A percentile compares a stretch with the other conserved stretches of the same genome.
phyloP scores from a whole-genome alignment of 2,888 invertebrate species.

The Amblyjoppa proteus region DNA sequence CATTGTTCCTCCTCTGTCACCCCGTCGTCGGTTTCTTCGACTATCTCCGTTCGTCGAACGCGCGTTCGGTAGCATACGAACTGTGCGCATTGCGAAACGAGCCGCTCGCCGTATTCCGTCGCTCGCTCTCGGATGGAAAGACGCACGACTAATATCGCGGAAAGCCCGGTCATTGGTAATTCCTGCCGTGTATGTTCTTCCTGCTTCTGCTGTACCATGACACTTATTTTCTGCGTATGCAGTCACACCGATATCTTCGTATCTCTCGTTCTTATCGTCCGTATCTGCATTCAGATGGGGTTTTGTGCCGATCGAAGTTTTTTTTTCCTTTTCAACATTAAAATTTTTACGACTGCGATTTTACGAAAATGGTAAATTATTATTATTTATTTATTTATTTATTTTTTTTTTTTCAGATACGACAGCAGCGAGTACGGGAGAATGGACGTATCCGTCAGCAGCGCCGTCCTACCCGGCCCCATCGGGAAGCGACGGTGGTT shows the following conservation, averaged over 20 bases:
- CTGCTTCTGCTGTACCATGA: not conserved
- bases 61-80: conserved; percentile 9
- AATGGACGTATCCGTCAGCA: conserved; percentile 82
- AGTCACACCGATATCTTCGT: not conserved
- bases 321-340: too few relatives aligned
- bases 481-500: conserved; percentile 80
- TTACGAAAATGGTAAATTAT: too few relatives aligned
- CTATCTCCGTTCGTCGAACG: conserved; percentile 37
- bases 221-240: not conserved
- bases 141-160: conserved; percentile 35
- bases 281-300: not conserved
- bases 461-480: conserved; percentile 82
- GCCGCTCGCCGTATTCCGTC: not conserved
- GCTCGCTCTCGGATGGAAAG: not conserved
- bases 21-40: not conserved
- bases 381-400: not conserved
- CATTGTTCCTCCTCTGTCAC: conserved; percentile 4
- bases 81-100: conserved; percentile 53
- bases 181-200: conserved; percentile 23
- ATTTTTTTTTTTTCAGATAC: conserved; percentile 76
- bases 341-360: too few relatives aligned
- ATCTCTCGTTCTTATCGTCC: not conserved
- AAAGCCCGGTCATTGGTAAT: conserved; percentile 60
- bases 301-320: not conserved
- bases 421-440: conserved; percentile 77